phyloP scores from a whole-genome alignment of 2,113 vertebrate species.

The Mellivora capensis region DNA sequence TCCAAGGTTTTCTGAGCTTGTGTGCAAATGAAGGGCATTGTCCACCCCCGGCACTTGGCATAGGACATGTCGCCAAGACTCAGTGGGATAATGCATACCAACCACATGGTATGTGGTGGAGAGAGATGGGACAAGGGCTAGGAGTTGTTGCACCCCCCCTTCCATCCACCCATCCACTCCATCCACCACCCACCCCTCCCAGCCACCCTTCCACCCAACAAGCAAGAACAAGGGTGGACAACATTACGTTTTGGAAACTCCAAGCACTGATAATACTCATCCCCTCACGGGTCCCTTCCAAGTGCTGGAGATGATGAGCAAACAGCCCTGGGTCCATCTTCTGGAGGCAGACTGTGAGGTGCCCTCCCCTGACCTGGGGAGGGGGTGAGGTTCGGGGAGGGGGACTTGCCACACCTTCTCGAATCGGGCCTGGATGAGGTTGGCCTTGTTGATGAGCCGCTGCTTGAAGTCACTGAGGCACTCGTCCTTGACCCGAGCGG shows the following conservation, averaged over 20 bases:
- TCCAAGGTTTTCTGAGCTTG: background rate
- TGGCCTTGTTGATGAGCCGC: slow-evolving; percentile 80
- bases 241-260: background rate
- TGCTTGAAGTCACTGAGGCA: slow-evolving; percentile 83
- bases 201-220: background rate
- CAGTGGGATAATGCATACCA: background rate
- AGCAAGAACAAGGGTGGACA: background rate
- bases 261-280: background rate
- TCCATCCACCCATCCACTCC: background rate
- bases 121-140: background rate
- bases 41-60: too few relatives aligned
- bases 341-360: background rate
- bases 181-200: background rate
- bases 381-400: too few relatives aligned
- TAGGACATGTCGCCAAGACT: background rate
- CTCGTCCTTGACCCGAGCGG: slow-evolving; percentile 75
- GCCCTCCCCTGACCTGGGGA: background rate
- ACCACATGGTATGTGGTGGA: fast-evolving
- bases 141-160: background rate
- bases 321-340: background rate
- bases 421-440: slow-evolving; percentile 85
- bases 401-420: slow-evolving; percentile 80
- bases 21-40: background rate
- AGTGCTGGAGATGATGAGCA: background rate
- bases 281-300: background rate